Conservation (phyloP, 30 jellyfish, hydroid and myxozoan species). For the Chironex yamaguchii region DNA sequence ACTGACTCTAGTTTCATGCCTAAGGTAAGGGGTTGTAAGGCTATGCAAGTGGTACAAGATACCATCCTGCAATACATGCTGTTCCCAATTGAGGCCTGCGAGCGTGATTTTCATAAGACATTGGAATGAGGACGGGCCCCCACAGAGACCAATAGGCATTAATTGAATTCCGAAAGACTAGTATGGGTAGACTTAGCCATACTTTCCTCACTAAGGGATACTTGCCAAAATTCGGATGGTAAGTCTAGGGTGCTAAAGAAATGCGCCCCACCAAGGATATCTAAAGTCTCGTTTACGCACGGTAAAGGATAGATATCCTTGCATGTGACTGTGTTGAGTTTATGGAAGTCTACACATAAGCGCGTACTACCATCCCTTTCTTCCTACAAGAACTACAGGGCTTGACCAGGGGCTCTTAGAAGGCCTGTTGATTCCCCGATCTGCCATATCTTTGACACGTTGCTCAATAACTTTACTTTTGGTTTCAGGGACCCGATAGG, state of each 20-base stretch:
- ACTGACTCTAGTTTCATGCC: neutral
- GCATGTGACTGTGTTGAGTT: constrained; percentile 33
- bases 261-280: constrained; percentile 43
- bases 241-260: constrained; percentile 59
- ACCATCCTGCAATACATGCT: neutral
- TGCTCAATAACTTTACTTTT: constrained; percentile 30
- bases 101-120: constrained; percentile 1
- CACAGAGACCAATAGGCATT: neutral
- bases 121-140: constrained; percentile 12
- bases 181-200: constrained; percentile 55
- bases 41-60: constrained; percentile 2
- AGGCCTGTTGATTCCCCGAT: constrained; percentile 26
- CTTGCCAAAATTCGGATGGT: constrained; percentile 70
- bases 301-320: constrained; percentile 63
- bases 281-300: constrained; percentile 60
- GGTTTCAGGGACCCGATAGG: constrained; percentile 24
- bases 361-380: constrained; percentile 76
- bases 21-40: neutral
- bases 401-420: constrained; percentile 74
- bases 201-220: constrained; percentile 22
- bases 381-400: constrained; percentile 39
- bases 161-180: neutral
- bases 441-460: constrained; percentile 29
- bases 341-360: constrained; percentile 66
- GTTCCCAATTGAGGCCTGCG: neutral